phyloP scores from a whole-genome alignment of 1,140 invertebrate genomes.

The Drosophila pallidifrons region DNA sequence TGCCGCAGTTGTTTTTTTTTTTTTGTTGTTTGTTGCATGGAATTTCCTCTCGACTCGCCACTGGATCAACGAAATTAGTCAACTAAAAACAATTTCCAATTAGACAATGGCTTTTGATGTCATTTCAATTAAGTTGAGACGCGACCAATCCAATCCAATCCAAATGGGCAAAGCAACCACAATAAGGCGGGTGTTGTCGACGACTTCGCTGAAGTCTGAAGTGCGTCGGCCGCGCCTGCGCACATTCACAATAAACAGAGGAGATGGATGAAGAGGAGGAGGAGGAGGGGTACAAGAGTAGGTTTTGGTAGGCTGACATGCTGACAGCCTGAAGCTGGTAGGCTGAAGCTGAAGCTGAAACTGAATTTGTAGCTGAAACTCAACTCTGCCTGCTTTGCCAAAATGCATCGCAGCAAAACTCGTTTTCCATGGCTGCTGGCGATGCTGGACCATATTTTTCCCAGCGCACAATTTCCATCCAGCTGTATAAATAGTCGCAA shows the following conservation, averaged over 20 bases:
- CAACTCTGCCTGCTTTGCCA: constrained; percentile 55
- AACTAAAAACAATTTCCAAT: constrained; percentile 63
- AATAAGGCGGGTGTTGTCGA: constrained; percentile 13
- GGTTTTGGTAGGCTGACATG: constrained; percentile 2
- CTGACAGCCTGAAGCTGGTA: background rate
- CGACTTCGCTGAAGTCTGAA: background rate
- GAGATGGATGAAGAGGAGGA: background rate
- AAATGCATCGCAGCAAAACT: constrained; percentile 37
- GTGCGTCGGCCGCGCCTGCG: constrained; percentile 47
- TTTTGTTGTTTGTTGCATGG: background rate
- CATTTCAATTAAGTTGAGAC: constrained; percentile 58
- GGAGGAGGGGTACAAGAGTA: background rate
- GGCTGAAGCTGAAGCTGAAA: too few relatives aligned
- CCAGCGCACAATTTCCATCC: constrained; percentile 34
- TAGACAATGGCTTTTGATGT: constrained; percentile 64
- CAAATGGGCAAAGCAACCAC: constrained; percentile 46
- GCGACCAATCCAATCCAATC: constrained; percentile 33
- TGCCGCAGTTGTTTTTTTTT: constrained; percentile 7
- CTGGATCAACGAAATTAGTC: constrained; percentile 29
- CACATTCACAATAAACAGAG: constrained; percentile 38
- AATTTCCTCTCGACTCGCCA: constrained; percentile 32
- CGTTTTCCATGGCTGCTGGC: constrained; percentile 30
- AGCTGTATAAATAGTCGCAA: constrained; percentile 77
- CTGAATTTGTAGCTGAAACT: too few relatives aligned
- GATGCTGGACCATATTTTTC: constrained; percentile 56